These are phyloP conservation scores for Pegoplata infirma DNA, from an alignment of 2,888 invertebrate genomes.

Conservation along the genomic window DNA sequence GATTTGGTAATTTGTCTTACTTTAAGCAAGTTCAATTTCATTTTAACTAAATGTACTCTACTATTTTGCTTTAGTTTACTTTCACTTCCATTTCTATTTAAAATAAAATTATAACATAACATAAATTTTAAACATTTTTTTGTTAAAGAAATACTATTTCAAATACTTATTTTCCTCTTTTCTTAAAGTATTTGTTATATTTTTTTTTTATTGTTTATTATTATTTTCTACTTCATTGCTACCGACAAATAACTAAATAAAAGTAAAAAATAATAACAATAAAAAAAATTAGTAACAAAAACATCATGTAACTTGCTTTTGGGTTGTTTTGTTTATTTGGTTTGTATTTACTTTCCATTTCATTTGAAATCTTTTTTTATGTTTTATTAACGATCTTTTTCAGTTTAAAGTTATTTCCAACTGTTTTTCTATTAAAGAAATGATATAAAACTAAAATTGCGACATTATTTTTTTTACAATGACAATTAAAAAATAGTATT, in stretches of 20 bases:
- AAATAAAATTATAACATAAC: conserved; percentile 34
- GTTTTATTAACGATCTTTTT: not conserved
- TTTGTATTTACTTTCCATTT: conserved; percentile 52
- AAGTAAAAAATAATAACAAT: too few relatives aligned
- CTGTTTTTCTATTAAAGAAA: not conserved
- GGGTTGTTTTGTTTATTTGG: not conserved
- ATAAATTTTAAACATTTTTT: conserved; percentile 23
- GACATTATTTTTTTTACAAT: conserved; percentile 36
- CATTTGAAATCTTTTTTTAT: conserved; percentile 18
- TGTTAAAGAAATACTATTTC: too few relatives aligned
- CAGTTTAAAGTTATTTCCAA: not conserved
- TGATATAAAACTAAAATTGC: conserved; percentile 9
- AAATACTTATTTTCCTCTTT: not conserved
- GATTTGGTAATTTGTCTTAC: too few relatives aligned
- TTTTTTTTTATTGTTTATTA: not conserved
- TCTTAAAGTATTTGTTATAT: conserved; percentile 5
- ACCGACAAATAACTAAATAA: not conserved
- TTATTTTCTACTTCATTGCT: not conserved
- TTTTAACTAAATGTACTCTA: too few relatives aligned
- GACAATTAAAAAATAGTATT: conserved; percentile 35
- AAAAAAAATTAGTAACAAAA: not conserved
- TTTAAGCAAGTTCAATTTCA: not conserved
- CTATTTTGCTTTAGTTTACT: conserved; percentile 36
- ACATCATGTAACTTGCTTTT: conserved; percentile 41
- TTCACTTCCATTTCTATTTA: conserved; percentile 41